A percentile compares a stretch with the other conserved stretches of the same genome.
Evolutionary conservation across 2,797 vertebrate species (phyloP).

Genomic region (Centropyge bicolor): DNA sequence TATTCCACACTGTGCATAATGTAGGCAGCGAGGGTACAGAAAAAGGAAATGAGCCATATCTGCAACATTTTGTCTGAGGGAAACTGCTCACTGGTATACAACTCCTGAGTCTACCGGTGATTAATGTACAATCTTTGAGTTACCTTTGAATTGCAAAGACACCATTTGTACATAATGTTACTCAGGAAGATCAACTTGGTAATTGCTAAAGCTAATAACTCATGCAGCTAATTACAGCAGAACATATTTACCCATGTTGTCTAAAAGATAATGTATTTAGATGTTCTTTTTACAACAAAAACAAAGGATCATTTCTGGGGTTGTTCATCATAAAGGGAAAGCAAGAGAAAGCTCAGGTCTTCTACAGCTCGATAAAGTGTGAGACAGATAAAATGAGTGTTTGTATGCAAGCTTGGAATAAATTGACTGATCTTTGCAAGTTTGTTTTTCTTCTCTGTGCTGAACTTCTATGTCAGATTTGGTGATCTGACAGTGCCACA

Average conservation of each 20-base stretch:
- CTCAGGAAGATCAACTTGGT: constrained; percentile 45
- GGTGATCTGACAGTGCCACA: neutral
- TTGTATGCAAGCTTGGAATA: constrained; percentile 51
- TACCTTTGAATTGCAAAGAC: constrained; percentile 28
- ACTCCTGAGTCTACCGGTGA: constrained; percentile 5
- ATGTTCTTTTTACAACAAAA: constrained; percentile 13
- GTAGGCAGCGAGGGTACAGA: neutral
- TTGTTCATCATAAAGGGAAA: constrained; percentile 26
- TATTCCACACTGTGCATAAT: neutral
- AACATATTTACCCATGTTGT: constrained; percentile 32
- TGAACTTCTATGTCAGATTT: neutral
- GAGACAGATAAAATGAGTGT: constrained; percentile 25
- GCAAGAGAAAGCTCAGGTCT: constrained; percentile 27
- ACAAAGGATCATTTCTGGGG: constrained; percentile 1
- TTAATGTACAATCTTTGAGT: constrained; percentile 21
- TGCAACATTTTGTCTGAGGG: constrained; percentile 8
- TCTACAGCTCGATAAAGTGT: constrained; percentile 15
- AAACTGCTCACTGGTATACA: constrained; percentile 2
- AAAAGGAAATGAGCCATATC: constrained; percentile 12
- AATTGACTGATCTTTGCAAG: constrained; percentile 34
- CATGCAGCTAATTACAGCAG: neutral
- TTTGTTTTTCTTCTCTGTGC: constrained; percentile 15
- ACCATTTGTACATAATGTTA: constrained; percentile 22
- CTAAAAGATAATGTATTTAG: constrained; percentile 14
- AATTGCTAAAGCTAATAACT: constrained; percentile 1